Base-by-base conservation (phyloP, 1,140 invertebrate genomes). In the Drosophila ficusphila region DNA sequence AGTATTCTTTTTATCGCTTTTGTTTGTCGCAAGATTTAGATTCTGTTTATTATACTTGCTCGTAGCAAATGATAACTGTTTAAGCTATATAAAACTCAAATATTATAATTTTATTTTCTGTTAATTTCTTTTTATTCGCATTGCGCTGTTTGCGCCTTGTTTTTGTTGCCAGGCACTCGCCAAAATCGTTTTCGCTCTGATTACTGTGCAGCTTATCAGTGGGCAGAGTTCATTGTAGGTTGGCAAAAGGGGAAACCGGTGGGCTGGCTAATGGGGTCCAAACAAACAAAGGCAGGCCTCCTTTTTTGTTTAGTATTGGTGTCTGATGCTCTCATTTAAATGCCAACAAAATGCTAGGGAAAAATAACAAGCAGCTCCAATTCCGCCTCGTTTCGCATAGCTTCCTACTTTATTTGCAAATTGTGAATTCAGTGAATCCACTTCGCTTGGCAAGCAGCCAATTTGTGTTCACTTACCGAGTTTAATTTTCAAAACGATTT, bases 201-300 rank as follows among this genome's bases (percentile, higher is more conserved):
- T 58, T 27, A 58, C 23, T 58, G 36, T 6, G 18, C 23, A n/a
- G 36, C 65, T 71, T 83, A 83, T 85, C 75, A 78, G 53, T 51
- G 67, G 44, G 11, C 68, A 71, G 11, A 60, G 68, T 71, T 71
- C 65, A 56, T 16, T 47, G 3, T 16, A 12, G 41, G 46, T 38
- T 19, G 42, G 21, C 8, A 27, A 16, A 4, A 14, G 16, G 4
- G 9, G 8, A 3, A 1, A 12, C 12, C 8, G 2, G 2, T 46
- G 19, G 33, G 27, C 6, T 5, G 14, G n/a, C 6, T 23, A 2
- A 2, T 33, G 29, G 42, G 65, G 12, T 58, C 38, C 29, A 46
- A 61, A 46, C 21, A 64, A 64, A 61, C 54, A 64, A 64, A 34
- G 79, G 36, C 79, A 49, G 60, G 75, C 79, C 70, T 73, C 76